Evolutionary conservation across 2,888 invertebrate species (phyloP).

Genomic region (Odontomyia ornata): DNA sequence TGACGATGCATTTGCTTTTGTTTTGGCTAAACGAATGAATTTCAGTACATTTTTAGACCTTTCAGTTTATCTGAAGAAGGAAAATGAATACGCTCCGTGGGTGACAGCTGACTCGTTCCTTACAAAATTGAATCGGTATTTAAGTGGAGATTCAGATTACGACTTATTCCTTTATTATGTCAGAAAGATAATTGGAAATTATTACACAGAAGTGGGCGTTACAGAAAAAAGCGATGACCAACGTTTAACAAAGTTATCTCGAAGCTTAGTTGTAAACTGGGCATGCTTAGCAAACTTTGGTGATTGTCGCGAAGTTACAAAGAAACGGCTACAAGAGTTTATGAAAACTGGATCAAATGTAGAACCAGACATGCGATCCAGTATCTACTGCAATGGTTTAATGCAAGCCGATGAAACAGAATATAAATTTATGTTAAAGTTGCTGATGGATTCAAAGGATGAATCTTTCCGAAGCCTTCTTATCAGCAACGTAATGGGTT

Average conservation of each 20-base stretch:
- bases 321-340: constrained; percentile 53
- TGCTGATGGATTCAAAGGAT: constrained; percentile 66
- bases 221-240: not conserved
- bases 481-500: constrained; percentile 72
- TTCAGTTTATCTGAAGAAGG: constrained; percentile 57
- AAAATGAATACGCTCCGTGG: constrained; percentile 62
- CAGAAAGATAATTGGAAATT: constrained; percentile 41
- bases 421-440: constrained; percentile 71
- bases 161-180: constrained; percentile 55
- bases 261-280: constrained; percentile 44
- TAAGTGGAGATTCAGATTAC: constrained; percentile 54
- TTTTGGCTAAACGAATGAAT: constrained; percentile 54
- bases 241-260: constrained; percentile 41
- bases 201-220: constrained; percentile 36
- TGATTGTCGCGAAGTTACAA: constrained; percentile 31
- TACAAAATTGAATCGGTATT: constrained; percentile 4
- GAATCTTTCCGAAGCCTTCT: constrained; percentile 68
- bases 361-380: constrained; percentile 58
- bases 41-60: constrained; percentile 56
- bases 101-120: constrained; percentile 53
- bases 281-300: constrained; percentile 40
- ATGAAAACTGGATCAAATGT: constrained; percentile 49
- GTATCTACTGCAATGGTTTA: constrained; percentile 62
- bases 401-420: constrained; percentile 63
- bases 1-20: constrained; percentile 76